A percentile compares a stretch with the other conserved stretches of the same genome.
These are phyloP conservation scores for Mythimna vitellina DNA, from an alignment of 2,888 invertebrate genomes.

Conservation along the genomic window DNA sequence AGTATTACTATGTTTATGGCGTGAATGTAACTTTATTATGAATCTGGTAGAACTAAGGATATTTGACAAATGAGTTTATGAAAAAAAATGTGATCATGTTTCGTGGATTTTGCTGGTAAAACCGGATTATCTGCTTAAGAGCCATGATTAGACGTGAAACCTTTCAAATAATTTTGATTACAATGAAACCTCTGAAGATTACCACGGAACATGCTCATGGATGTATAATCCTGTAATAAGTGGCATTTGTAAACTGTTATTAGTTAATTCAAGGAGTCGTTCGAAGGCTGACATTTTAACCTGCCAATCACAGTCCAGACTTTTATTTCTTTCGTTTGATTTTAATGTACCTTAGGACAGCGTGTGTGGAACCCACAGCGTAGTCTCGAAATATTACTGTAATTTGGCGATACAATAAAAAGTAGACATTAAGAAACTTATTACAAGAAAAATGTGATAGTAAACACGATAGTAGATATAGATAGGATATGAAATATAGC, in stretches of 20 bases:
- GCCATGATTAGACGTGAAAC: neutral
- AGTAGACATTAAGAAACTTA: constrained; percentile 58
- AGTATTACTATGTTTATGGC: constrained; percentile 41
- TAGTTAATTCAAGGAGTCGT: constrained; percentile 22
- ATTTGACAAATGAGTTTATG: constrained; percentile 6
- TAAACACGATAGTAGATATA: constrained; percentile 56
- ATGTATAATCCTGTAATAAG: neutral
- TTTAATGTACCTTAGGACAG: constrained; percentile 16
- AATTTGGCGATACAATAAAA: constrained; percentile 59
- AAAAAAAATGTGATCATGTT: constrained; percentile 24
- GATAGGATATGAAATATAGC: constrained; percentile 57
- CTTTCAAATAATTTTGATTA: constrained; percentile 2
- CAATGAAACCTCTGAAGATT: no score
- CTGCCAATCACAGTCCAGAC: constrained; percentile 27
- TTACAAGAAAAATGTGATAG: constrained; percentile 66
- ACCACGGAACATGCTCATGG: no score
- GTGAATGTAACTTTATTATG: constrained; percentile 44
- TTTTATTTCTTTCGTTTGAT: constrained; percentile 33
- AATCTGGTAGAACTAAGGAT: constrained; percentile 42
- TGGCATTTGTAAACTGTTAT: constrained; percentile 13
- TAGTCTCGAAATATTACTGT: constrained; percentile 55
- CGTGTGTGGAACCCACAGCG: constrained; percentile 14
- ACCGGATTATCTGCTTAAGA: neutral
- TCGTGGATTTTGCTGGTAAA: constrained; percentile 13
- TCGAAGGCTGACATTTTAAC: constrained; percentile 14